phyloP scores from a whole-genome alignment of 2,113 vertebrate genomes.

The Scopus umbretta region DNA sequence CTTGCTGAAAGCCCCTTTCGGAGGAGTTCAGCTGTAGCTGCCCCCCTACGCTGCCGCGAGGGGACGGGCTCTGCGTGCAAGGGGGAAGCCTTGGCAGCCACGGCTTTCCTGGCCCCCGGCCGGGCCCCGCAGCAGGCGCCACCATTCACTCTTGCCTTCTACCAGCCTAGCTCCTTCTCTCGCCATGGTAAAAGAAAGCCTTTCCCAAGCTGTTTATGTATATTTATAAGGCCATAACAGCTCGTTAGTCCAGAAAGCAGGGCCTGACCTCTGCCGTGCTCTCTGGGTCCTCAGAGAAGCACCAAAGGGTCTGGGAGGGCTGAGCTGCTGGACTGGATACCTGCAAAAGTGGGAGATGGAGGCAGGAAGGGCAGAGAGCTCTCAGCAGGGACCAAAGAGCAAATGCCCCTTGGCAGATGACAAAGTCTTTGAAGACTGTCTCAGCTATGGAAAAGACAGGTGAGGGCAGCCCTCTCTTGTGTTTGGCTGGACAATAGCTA shows the following conservation, averaged over 20 bases:
- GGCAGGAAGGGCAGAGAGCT: neutral
- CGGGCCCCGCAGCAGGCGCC: neutral
- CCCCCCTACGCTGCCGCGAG: rapidly evolving
- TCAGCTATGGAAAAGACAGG: neutral
- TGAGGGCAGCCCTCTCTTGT: neutral
- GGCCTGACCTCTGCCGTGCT: neutral
- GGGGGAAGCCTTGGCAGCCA: neutral
- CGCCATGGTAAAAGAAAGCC: neutral
- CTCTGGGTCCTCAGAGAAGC: neutral
- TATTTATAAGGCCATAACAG: neutral
- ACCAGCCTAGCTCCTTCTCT: neutral
- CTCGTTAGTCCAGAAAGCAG: neutral
- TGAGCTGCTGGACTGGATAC: neutral
- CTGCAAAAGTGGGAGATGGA: neutral
- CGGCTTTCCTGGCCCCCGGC: neutral
- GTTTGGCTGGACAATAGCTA: neutral
- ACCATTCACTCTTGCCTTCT: neutral
- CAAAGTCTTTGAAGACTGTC: neutral
- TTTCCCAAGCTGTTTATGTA: neutral
- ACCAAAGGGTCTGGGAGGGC: neutral
- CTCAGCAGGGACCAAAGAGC: neutral
- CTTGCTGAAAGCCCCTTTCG: neutral
- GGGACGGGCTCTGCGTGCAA: neutral
- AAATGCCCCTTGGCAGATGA: neutral
- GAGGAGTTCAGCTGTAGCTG: neutral